Evolutionary conservation across 1,140 invertebrate genomes (phyloP).

Genomic region (Aphaenogaster ashmeadi): DNA sequence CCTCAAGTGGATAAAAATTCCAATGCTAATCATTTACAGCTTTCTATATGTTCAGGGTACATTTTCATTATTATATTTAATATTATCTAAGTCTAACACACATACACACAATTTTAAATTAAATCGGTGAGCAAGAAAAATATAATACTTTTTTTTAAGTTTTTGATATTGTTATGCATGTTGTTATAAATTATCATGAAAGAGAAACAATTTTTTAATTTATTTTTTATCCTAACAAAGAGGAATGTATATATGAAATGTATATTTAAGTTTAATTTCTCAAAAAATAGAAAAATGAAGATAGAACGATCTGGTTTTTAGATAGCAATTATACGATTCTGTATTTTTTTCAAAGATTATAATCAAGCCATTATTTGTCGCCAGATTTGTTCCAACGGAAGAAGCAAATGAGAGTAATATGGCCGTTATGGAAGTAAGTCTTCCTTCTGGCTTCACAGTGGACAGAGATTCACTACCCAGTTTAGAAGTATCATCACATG

Average conservation of each 20-base stretch:
- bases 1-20: constrained; percentile 96
- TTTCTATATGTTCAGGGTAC: constrained; percentile 95
- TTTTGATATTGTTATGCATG: neutral
- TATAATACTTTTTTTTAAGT: neutral
- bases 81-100: neutral
- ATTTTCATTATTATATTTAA: constrained; percentile 10
- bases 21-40: constrained; percentile 93
- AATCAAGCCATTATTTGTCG: constrained; percentile 48
- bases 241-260: neutral
- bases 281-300: neutral
- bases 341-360: neutral
- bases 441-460: constrained; percentile 95
- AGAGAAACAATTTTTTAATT: neutral
- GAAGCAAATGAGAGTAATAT: constrained; percentile 92
- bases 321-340: neutral
- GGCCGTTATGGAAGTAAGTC: constrained; percentile 95
- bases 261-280: constrained; percentile 2
- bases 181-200: neutral
- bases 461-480: constrained; percentile 93
- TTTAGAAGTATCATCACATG: constrained; percentile 90
- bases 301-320: neutral
- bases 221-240: neutral
- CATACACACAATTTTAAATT: neutral
- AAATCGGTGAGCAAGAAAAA: neutral
- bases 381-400: constrained; percentile 88